A percentile compares a stretch with the other conserved stretches of the same genome.
Conservation (phyloP, 2,888 invertebrate species). For the Drosophila melanosoma region DNA sequence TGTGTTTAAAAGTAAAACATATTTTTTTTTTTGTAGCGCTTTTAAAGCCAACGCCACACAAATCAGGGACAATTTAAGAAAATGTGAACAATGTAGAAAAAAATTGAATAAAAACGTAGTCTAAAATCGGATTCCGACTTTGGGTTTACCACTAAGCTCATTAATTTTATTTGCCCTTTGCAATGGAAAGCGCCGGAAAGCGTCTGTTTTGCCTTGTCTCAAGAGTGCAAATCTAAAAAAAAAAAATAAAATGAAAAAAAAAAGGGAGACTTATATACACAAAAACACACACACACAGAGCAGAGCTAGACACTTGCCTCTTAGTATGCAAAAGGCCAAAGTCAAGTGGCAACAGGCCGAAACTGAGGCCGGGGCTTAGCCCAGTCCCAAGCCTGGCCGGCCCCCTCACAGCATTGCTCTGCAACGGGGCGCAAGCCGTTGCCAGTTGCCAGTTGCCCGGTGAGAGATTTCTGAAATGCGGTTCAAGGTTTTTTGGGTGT, state of each 20-base stretch:
- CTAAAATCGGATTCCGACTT: constrained; percentile 49
- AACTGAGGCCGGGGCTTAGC: constrained; percentile 16
- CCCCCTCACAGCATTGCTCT: constrained; percentile 13
- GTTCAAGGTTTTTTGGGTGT: constrained; percentile 60
- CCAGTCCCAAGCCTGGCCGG: constrained; percentile 14
- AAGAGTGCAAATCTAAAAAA: constrained; percentile 46
- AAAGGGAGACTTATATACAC: constrained; percentile 20
- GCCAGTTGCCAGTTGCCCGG: constrained; percentile 35
- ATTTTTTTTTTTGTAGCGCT: constrained; percentile 14
- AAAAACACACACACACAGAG: constrained; percentile 4
- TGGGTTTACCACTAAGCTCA: constrained; percentile 59
- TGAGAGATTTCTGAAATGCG: constrained; percentile 42
- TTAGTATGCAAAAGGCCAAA: constrained; percentile 46
- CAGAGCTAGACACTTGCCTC: constrained; percentile 9
- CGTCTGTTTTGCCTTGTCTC: constrained; percentile 35
- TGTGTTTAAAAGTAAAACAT: constrained; percentile 8
- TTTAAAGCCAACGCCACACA: constrained; percentile 30
- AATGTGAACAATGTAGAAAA: neutral
- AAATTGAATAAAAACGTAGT: constrained; percentile 26
- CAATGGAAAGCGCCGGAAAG: constrained; percentile 23
- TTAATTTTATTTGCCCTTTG: constrained; percentile 69
- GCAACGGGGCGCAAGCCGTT: constrained; percentile 21
- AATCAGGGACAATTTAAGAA: constrained; percentile 31
- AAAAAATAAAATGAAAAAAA: constrained; percentile 22
- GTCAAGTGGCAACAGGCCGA: constrained; percentile 50